Base-by-base conservation (phyloP, 2,888 invertebrate species). In the Ceramica pisi region DNA sequence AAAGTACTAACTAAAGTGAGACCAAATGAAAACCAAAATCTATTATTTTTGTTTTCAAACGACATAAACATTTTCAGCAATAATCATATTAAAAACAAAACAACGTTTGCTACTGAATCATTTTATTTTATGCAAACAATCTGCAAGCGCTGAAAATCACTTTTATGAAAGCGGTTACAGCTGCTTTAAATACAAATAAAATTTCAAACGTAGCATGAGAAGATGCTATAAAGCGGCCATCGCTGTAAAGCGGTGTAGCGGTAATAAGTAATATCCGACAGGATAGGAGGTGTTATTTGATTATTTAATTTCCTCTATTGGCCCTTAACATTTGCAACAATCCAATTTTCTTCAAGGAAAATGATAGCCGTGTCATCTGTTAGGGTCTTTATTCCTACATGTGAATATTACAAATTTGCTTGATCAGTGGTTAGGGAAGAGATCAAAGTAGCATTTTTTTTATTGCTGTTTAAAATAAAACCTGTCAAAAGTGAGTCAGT, bases 301-400 rank as follows among this genome's bases (percentile, higher is more conserved):
- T 80, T 71, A 81, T 78, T 85, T 85, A 70, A 83, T 83, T 85
- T 83, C 86, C 83, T 83, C 64, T 56, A 76, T 68, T 56, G 56
- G 65, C 44, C 19, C 55, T 68, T 62, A 67, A 75, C 78, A 69
- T 71, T 69, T 46, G 53, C 64, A 38, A 59, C 50, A 67, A 64
- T 67, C 56, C 38, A 69, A 83, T 75, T 75, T 75, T 48, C 62
- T 26, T 46, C 0, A 19, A 50, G 44, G 55, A 56, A 46, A 3
- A 31, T 56, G 46, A 50, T 38, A 31, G 4, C 44, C 16, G 19
- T 23, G 26, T 55, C 19, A 14, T 26, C 6, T 56, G 23, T 41
- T 14, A 46, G 1, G 14, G 0, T 19, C 8, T 31, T 10, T 48
- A 26, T 8, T 46, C 0, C 0, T n/a, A 16, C 1, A 35, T 38